Evolutionary conservation across 1,140 invertebrate species (phyloP), one percentile per base, ranked within the genome.

Genomic region (Formica selysi): DNA sequence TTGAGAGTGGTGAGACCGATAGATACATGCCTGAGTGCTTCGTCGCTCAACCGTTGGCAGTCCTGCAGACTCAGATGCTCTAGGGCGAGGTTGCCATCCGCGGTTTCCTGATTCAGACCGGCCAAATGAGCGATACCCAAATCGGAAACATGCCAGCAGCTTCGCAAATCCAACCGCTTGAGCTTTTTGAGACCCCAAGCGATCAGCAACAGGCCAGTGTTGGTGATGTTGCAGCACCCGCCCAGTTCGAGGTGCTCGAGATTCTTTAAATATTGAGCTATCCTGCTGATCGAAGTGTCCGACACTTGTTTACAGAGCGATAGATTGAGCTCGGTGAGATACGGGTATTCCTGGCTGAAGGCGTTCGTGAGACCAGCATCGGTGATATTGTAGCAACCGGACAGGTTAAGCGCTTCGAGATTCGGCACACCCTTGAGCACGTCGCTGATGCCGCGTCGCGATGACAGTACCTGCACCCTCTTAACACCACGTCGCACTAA

Each of bases 231-330:
- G 89, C 97, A 97, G 94, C 98, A 99, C 0, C 99, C 98, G 19
- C 98, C 98, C 26, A 99, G 95, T 90, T 99, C 98, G 22, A 99
- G 95, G 1, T 97, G 96, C 93, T 99, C 98, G 19, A 99, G 95
- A 93, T 98, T 98, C 94, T 97, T 97, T n/a, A 99, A 94, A 91
- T 96, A 97, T 92, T 98, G 97, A 3, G 98, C 97, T 92, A 99
- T 98, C 90, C 97, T 96, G 10, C 97, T 96, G 5, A 99, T 95
- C 38, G 98, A 97, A 0, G 96, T 96, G 94, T 99, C 98, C 0
- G 98, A 98, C 26, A 99, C 97, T 95, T 99, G 98, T 95, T 99
- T 99, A 95, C 99, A 99, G 65, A 99, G 95, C 5, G 98, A 98
- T 13, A 99, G 95, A 93, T 99, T 98, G 51, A 99, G 95, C 79